phyloP scores from a whole-genome alignment of 2,797 vertebrate genomes.

The Urocyon cinereoargenteus region DNA sequence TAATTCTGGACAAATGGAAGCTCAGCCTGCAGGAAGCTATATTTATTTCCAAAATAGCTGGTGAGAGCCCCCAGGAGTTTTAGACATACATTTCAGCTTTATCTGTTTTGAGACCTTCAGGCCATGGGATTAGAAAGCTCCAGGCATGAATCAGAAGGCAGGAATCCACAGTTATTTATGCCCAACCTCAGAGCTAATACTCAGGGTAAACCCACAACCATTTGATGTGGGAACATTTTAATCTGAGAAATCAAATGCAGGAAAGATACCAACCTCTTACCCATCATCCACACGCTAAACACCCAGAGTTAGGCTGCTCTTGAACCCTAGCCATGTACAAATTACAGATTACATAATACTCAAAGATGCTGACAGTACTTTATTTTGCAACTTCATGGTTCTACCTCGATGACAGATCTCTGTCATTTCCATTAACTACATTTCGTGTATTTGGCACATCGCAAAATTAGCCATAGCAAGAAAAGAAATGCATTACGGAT shows the following conservation, averaged over 20 bases:
- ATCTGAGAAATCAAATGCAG: background rate
- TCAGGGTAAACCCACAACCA: background rate
- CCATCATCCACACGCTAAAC: background rate
- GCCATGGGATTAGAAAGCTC: conserved; percentile 18
- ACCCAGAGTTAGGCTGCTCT: background rate
- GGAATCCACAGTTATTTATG: background rate
- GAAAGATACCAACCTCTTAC: background rate
- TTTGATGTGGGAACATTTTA: conserved; percentile 1
- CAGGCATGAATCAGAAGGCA: background rate
- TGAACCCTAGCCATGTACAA: background rate
- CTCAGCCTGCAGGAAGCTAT: conserved; percentile 39
- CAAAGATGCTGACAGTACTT: background rate
- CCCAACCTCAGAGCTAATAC: background rate
- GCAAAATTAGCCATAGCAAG: background rate
- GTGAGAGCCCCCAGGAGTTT: conserved; percentile 18
- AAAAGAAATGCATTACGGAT: conserved; percentile 12
- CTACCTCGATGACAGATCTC: background rate
- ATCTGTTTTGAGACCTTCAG: conserved; percentile 55
- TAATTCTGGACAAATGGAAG: conserved; percentile 79
- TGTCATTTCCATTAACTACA: conserved; percentile 33
- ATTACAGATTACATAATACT: background rate
- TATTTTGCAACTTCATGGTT: conserved; percentile 25
- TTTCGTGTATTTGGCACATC: background rate
- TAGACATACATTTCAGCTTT: background rate
- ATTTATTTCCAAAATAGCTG: conserved; percentile 72